These are phyloP conservation scores for Alethe castanea DNA, from an alignment of 2,113 vertebrate genomes.

Conservation along the genomic window DNA sequence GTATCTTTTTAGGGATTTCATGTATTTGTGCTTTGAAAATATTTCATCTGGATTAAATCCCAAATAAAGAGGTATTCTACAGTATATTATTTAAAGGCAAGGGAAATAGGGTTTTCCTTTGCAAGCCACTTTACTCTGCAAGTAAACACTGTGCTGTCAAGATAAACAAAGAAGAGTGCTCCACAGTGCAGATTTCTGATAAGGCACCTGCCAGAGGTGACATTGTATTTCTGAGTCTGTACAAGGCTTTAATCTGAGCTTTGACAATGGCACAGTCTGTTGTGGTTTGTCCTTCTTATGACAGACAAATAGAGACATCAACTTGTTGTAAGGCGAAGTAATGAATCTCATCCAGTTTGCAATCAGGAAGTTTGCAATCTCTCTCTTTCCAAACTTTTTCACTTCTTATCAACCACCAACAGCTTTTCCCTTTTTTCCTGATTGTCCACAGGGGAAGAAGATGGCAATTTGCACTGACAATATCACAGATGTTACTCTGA, in stretches of 20 bases:
- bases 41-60: neutral
- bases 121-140: neutral
- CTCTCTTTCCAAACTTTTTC: neutral
- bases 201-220: neutral
- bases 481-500: conserved; percentile 87
- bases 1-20: neutral
- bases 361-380: neutral
- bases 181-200: neutral
- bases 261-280: neutral
- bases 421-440: neutral
- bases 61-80: neutral
- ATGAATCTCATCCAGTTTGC: neutral
- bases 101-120: neutral
- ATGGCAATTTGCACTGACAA: conserved; percentile 91
- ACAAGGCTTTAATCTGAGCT: neutral
- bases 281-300: neutral
- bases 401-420: neutral
- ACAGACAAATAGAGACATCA: neutral
- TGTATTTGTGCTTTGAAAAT: neutral
- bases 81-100: neutral
- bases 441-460: conserved; percentile 77
- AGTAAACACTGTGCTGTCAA: neutral
- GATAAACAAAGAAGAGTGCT: neutral
- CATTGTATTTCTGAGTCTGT: neutral
- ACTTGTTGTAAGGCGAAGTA: neutral